A percentile compares a stretch with the other conserved stretches of the same genome.
Conservation (phyloP, 2,113 vertebrate genomes). For the Corydoras sp. region DNA sequence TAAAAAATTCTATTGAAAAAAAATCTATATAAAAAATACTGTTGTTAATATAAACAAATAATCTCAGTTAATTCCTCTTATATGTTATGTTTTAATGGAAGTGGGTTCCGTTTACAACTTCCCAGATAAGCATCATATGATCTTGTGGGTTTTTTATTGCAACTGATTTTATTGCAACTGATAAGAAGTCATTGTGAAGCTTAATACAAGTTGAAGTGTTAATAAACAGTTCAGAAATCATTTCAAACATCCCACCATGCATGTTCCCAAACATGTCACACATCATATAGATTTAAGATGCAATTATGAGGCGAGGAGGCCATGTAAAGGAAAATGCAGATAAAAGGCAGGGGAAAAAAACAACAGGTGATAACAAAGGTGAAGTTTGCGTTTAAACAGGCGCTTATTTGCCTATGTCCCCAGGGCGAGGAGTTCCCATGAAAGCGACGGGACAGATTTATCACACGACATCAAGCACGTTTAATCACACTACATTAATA, state of each 20-base stretch:
- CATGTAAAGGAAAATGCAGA: background rate
- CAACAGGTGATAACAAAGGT: constrained; percentile 54
- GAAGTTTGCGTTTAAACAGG: constrained; percentile 62
- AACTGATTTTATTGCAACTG: background rate
- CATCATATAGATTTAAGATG: background rate
- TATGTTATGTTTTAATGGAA: background rate
- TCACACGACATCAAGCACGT: constrained; percentile 61
- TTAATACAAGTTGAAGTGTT: no score
- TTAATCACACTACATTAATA: constrained; percentile 25
- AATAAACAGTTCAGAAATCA: background rate
- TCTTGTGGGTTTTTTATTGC: background rate
- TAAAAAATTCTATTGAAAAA: no score
- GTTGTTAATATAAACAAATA: background rate
- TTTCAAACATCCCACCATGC: no score
- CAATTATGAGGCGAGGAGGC: background rate
- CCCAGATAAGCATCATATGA: background rate
- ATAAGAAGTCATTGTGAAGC: no score
- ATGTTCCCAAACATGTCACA: no score
- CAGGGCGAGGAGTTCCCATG: constrained; percentile 65
- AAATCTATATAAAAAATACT: no score
- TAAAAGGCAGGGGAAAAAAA: constrained; percentile 40
- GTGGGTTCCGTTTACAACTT: constrained; percentile 3
- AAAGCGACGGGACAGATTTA: constrained; percentile 62
- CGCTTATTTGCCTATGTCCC: constrained; percentile 56
- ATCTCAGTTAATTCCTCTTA: background rate